Base-by-base conservation (phyloP, 1,140 invertebrate species). In the Choristoneura fumiferana region DNA sequence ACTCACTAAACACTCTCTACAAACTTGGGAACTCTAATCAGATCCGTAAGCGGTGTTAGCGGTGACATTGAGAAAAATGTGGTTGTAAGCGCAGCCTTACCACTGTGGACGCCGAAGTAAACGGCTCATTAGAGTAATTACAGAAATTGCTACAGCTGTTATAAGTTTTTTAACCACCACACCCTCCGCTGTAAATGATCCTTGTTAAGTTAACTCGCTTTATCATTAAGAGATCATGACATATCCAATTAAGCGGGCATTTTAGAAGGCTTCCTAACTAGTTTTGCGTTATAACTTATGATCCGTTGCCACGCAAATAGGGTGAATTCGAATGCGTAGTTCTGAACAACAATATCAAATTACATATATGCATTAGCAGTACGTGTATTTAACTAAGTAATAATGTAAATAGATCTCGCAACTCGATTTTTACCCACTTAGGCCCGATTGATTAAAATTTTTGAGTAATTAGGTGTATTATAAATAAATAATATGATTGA, bases 11-110 rank as follows among this genome's bases (percentile, higher is more conserved):
- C n/a, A 49, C 43, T 49, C 22, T 49, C 18, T 14, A 49, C 43
- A 49, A 49, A 49, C 17, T 14, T n/a, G 43, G 43, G 17, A 49
- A 49, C 43, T 14, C 43, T 13, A 13, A 29, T 17, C 43, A 49
- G 43, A 22, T 22, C 18, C 43, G 43, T 45, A 29, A 29, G 14
- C 43, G n/a, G n/a, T n/a, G n/a, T n/a, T n/a, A n/a, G n/a, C n/a
- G 43, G 43, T 29, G 22, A 29, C 43, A 49, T 49, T 49, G 43
- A 49, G 43, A 49, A 49, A 49, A 49, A 49, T 49, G 43, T 49
- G 43, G 43, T 49, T 17, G 43, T 17, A 49, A 17, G 43, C 43
- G 43, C 43, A 49, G 18, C 43, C 43, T 0, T 49, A 49, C 43
- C 22, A 18, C 9, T 45, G 4, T 17, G 15, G 18, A 45, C 22